A percentile compares a stretch with the other conserved stretches of the same genome.
These are phyloP conservation scores for Cataglyphis altisquamis DNA, from an alignment of 2,888 invertebrate species.

Conservation along the genomic window DNA sequence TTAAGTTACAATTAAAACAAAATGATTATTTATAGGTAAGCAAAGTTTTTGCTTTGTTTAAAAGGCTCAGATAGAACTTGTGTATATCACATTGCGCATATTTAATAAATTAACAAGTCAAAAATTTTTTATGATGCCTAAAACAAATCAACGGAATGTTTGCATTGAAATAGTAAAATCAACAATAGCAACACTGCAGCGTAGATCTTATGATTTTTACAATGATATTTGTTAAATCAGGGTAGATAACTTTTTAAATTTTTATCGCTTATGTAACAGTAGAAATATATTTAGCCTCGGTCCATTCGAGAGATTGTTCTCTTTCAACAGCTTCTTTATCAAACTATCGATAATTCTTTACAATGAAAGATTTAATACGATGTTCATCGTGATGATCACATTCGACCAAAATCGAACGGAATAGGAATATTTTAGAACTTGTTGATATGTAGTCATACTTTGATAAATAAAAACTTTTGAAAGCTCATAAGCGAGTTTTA, in stretches of 20 bases:
- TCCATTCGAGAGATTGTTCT: conserved; percentile 68
- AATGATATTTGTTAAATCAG: conserved; percentile 10
- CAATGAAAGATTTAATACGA: conserved; percentile 6
- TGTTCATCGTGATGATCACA: neutral
- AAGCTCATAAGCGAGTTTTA: neutral
- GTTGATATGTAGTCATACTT: conserved; percentile 34
- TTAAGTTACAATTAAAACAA: conserved; percentile 4
- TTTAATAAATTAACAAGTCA: conserved; percentile 14
- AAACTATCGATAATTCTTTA: conserved; percentile 7
- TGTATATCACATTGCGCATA: neutral
- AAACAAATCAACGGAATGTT: conserved; percentile 1
- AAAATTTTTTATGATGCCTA: neutral
- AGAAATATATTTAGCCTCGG: conserved; percentile 73
- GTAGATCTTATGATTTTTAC: conserved; percentile 40
- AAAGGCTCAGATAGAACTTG: conserved; percentile 8
- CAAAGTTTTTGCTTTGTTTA: neutral
- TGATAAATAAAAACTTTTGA: neutral
- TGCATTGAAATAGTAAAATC: neutral
- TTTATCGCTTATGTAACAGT: conserved; percentile 48
- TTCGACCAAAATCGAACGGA: neutral
- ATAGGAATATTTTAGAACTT: neutral
- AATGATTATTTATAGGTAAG: neutral
- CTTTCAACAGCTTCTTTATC: conserved; percentile 55
- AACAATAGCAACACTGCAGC: conserved; percentile 31
- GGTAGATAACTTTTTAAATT: neutral